phyloP scores from a whole-genome alignment of 1,140 invertebrate genomes.

The Mya arenaria region DNA sequence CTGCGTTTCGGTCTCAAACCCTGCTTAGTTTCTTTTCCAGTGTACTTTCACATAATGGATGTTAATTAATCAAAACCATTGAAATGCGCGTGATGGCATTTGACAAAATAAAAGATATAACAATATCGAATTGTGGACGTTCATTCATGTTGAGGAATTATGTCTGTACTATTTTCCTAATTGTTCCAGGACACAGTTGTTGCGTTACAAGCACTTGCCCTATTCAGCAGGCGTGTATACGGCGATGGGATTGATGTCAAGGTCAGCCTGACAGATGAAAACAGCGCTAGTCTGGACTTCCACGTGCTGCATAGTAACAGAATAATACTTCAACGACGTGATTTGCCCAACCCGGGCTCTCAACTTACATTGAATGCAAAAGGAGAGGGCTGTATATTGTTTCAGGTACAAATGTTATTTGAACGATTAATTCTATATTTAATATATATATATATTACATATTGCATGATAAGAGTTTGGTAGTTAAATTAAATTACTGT shows the following conservation, averaged over 20 bases:
- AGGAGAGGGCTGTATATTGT: slow-evolving; percentile 90
- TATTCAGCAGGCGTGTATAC: slow-evolving; percentile 65
- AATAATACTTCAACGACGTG: slow-evolving; percentile 55
- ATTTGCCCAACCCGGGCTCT: slow-evolving; percentile 33
- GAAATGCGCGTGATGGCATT: too few species aligned
- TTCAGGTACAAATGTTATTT: slow-evolving; percentile 83
- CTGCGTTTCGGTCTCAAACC: too few species aligned
- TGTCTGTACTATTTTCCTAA: too few species aligned
- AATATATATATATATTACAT: neutral
- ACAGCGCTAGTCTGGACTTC: slow-evolving; percentile 19
- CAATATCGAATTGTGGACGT: too few species aligned
- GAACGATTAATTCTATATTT: neutral
- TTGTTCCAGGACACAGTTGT: slow-evolving; percentile 80
- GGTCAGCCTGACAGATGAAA: slow-evolving; percentile 22
- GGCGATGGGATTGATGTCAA: slow-evolving; percentile 48
- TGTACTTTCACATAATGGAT: too few species aligned
- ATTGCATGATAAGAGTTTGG: too few species aligned
- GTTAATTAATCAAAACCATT: too few species aligned
- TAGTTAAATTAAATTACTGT: too few species aligned
- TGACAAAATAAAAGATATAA: too few species aligned
- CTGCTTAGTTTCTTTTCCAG: too few species aligned
- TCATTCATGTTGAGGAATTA: too few species aligned
- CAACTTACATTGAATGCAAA: slow-evolving; percentile 84
- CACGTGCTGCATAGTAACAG: slow-evolving; percentile 57
- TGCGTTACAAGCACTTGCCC: slow-evolving; percentile 79